phyloP scores from a whole-genome alignment of 2,113 vertebrate genomes.

The Atlantisia rogersi region DNA sequence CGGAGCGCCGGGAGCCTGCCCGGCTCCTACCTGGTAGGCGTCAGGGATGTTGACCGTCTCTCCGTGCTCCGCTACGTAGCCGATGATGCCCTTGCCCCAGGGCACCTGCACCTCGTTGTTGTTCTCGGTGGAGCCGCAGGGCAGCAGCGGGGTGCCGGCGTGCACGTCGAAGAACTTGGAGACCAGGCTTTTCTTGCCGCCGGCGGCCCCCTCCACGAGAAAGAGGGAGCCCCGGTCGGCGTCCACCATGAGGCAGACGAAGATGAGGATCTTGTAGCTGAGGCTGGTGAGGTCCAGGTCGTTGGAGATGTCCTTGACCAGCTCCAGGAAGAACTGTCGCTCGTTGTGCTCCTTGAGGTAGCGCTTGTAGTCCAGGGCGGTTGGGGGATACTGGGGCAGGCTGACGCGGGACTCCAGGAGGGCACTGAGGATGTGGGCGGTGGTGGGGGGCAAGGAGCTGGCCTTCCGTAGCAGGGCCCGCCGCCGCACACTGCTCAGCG shows the following conservation, averaged over 20 bases:
- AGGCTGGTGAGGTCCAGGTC: slow-evolving; percentile 95
- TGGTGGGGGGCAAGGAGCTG: slow-evolving; percentile 94
- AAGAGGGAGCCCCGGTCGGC: slow-evolving; percentile 96
- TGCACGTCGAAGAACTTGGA: slow-evolving; percentile 99
- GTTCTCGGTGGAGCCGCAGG: slow-evolving; percentile 85
- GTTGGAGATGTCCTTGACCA: slow-evolving; percentile 99
- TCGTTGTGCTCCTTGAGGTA: slow-evolving; percentile 94
- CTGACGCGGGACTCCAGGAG: slow-evolving; percentile 96
- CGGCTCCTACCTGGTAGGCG: slow-evolving; percentile 91
- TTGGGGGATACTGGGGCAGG: slow-evolving; percentile 95
- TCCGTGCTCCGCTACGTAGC: slow-evolving; percentile 96
- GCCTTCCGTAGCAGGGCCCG: slow-evolving; percentile 94
- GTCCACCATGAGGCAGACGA: slow-evolving; percentile 97
- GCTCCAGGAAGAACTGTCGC: slow-evolving; percentile 95
- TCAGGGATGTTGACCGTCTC: slow-evolving; percentile 97
- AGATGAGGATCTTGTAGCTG: slow-evolving; percentile 97
- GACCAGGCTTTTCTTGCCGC: slow-evolving; percentile 93
- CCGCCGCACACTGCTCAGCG: slow-evolving; percentile 90
- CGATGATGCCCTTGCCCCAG: slow-evolving; percentile 98
- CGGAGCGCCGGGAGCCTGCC: not conserved
- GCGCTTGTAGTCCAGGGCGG: slow-evolving; percentile 95
- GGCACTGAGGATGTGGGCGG: slow-evolving; percentile 94
- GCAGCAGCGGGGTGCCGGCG: slow-evolving; percentile 91
- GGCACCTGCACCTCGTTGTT: slow-evolving; percentile 96
- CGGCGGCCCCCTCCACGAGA: slow-evolving; percentile 87